Conservation (phyloP, 2,797 vertebrate genomes). For the Jordanella pulchra region DNA sequence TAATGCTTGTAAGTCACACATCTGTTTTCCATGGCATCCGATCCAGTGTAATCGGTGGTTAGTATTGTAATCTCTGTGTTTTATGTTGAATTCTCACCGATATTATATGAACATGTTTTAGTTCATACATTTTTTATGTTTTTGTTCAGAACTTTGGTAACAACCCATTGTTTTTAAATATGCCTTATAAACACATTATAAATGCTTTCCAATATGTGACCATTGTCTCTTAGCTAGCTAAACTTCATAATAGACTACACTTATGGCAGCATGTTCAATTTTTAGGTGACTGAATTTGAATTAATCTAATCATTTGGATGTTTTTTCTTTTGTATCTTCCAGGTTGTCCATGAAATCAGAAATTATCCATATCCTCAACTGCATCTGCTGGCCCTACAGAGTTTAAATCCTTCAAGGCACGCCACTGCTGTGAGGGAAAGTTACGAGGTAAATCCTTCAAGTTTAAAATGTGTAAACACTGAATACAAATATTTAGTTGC, state of each 20-base stretch:
- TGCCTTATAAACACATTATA: no score
- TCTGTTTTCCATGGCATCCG: no score
- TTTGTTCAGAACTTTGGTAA: no score
- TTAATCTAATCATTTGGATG: not conserved
- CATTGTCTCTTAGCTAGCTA: not conserved
- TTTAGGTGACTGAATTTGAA: not conserved
- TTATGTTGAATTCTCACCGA: no score
- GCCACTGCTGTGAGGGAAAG: conserved; percentile 93
- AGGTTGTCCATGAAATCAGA: conserved; percentile 98
- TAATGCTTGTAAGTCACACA: no score
- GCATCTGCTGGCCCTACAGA: conserved; percentile 94
- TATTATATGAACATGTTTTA: no score
- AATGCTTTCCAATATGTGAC: no score
- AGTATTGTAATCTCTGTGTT: no score
- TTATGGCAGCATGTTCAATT: not conserved
- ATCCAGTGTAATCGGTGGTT: no score
- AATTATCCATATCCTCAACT: conserved; percentile 97
- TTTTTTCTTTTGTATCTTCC: not conserved
- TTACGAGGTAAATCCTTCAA: conserved; percentile 85
- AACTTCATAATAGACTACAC: not conserved
- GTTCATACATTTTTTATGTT: no score
- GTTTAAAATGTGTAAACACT: not conserved
- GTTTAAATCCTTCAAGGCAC: conserved; percentile 91
- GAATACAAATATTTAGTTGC: no score
- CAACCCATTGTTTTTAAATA: no score